These are phyloP conservation scores for Syndactyla subalaris DNA, from an alignment of 2,797 vertebrate species.

Conservation along the genomic window DNA sequence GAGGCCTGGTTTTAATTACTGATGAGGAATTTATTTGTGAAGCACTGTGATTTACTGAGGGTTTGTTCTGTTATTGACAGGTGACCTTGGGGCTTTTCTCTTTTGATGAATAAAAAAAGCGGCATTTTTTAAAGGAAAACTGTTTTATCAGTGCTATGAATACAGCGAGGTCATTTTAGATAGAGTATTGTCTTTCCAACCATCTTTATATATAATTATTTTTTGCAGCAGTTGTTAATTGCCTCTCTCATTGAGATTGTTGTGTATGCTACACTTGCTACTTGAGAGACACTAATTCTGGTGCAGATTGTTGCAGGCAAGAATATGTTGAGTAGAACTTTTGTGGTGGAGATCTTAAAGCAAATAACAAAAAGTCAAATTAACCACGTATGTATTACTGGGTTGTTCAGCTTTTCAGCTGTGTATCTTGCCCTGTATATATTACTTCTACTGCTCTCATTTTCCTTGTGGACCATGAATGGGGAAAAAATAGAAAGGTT, in stretches of 20 bases:
- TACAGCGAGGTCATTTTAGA: slow-evolving; percentile 70
- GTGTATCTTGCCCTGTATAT: fast-evolving
- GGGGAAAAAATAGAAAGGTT: background rate
- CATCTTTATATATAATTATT: slow-evolving; percentile 54
- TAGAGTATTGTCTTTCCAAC: slow-evolving; percentile 46
- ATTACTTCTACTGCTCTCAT: background rate
- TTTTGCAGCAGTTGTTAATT: slow-evolving; percentile 55
- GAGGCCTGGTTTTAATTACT: slow-evolving; percentile 88
- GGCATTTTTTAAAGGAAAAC: slow-evolving; percentile 30
- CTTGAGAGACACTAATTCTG: slow-evolving; percentile 31
- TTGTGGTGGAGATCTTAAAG: background rate
- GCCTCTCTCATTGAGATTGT: slow-evolving; percentile 10
- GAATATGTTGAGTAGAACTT: background rate
- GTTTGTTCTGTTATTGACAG: slow-evolving; percentile 82
- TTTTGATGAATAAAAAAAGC: slow-evolving; percentile 73
- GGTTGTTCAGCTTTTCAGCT: background rate
- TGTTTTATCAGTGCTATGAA: slow-evolving; percentile 72
- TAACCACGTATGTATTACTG: background rate
- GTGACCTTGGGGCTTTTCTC: slow-evolving; percentile 82
- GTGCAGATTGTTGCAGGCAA: background rate
- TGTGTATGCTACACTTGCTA: slow-evolving; percentile 6
- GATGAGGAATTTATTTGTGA: slow-evolving; percentile 86
- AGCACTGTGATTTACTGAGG: slow-evolving; percentile 81
- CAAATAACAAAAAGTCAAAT: background rate
- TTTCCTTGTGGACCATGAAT: background rate